Evolutionary conservation across 2,797 vertebrate genomes (phyloP).

Genomic region (Ctenopoma multispine): DNA sequence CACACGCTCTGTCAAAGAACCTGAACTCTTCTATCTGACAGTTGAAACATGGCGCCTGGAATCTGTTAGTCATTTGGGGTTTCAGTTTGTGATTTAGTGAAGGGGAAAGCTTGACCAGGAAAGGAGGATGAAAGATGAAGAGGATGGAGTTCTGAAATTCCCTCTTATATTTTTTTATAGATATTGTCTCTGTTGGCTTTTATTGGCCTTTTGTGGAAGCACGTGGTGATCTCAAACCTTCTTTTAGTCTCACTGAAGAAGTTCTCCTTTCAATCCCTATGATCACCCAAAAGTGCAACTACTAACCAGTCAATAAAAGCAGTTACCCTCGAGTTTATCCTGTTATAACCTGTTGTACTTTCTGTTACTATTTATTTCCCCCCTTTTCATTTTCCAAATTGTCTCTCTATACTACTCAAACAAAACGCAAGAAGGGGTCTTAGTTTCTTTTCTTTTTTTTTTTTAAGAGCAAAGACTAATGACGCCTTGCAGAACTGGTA

Average conservation of each 20-base stretch:
- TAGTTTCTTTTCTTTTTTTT: constrained; percentile 31
- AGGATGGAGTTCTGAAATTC: constrained; percentile 57
- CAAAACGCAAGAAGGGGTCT: constrained; percentile 23
- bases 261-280: constrained; percentile 25
- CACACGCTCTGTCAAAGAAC: constrained; percentile 70
- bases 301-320: constrained; percentile 44
- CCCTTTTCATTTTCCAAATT: constrained; percentile 5
- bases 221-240: constrained; percentile 26
- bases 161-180: constrained; percentile 24
- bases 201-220: constrained; percentile 45
- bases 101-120: constrained; percentile 62
- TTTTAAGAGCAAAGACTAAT: constrained; percentile 63
- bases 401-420: constrained; percentile 11
- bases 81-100: constrained; percentile 65
- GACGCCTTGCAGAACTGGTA: constrained; percentile 67
- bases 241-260: constrained; percentile 23
- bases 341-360: constrained; percentile 24
- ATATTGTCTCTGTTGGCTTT: constrained; percentile 51
- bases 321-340: constrained; percentile 33
- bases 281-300: constrained; percentile 36
- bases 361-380: constrained; percentile 25
- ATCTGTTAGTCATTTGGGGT: constrained; percentile 80
- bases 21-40: constrained; percentile 66
- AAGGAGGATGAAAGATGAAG: constrained; percentile 44
- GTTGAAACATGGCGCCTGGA: constrained; percentile 70